A percentile compares a stretch with the other conserved stretches of the same genome.
Conservation (phyloP, 2,797 vertebrate genomes). For the Enteromius thamalakanensis region DNA sequence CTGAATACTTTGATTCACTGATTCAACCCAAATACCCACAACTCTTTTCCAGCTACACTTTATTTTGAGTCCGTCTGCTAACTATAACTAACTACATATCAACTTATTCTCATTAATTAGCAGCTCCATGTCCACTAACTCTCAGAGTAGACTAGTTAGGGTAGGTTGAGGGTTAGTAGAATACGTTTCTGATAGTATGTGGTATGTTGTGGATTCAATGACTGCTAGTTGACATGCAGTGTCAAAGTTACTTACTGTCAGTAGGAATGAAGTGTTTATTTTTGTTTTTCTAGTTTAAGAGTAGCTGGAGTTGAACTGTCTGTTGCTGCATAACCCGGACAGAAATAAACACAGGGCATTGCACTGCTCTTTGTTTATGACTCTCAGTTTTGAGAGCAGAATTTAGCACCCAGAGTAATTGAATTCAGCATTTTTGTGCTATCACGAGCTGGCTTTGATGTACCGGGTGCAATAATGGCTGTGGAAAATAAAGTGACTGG, state of each 20-base stretch:
- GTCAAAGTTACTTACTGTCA: too few relatives aligned
- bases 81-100: too few relatives aligned
- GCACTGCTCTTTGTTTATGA: neutral
- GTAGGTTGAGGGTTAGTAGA: too few relatives aligned
- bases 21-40: neutral
- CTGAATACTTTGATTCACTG: neutral
- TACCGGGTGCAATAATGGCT: neutral
- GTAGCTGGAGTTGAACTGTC: neutral
- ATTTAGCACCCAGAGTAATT: neutral
- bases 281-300: too few relatives aligned
- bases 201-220: too few relatives aligned
- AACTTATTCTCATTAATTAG: too few relatives aligned
- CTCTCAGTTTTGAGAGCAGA: neutral
- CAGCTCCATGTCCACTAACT: too few relatives aligned
- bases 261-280: too few relatives aligned
- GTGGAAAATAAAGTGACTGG: slow-evolving; percentile 1
- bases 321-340: neutral
- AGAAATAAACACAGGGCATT: neutral
- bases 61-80: too few relatives aligned
- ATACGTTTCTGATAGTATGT: too few relatives aligned
- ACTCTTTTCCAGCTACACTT: neutral
- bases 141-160: too few relatives aligned
- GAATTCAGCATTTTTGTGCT: neutral
- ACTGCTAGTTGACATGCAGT: too few relatives aligned
- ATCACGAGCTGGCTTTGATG: slow-evolving; percentile 10